These are phyloP conservation scores for Sturmia bella DNA, from an alignment of 2,888 invertebrate genomes.

Conservation along the genomic window DNA sequence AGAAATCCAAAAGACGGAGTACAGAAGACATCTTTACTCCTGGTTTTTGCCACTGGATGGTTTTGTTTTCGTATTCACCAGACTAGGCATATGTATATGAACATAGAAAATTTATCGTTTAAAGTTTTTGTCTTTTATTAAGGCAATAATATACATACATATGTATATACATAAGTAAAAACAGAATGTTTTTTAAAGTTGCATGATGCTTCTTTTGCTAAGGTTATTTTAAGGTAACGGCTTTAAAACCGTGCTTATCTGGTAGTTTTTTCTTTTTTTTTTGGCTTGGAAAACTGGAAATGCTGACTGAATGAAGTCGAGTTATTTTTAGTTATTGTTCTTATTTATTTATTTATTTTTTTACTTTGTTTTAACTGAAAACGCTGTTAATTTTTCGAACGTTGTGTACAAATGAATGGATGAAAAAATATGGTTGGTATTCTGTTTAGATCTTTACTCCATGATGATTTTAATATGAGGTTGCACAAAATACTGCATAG, in stretches of 20 bases:
- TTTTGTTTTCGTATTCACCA: slow-evolving; percentile 23
- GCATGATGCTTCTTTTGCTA: slow-evolving; percentile 52
- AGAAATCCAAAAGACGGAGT: too few species aligned
- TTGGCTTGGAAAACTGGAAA: slow-evolving; percentile 16
- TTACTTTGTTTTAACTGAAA: slow-evolving; percentile 13
- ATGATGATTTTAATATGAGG: slow-evolving; percentile 61
- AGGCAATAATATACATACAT: background rate
- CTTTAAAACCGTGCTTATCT: slow-evolving; percentile 66
- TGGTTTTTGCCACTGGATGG: too few species aligned
- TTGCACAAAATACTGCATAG: slow-evolving; percentile 55
- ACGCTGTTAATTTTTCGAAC: slow-evolving; percentile 20
- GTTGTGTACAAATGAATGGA: slow-evolving; percentile 24
- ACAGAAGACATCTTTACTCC: too few species aligned
- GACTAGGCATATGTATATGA: slow-evolving; percentile 31
- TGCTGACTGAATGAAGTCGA: slow-evolving; percentile 30
- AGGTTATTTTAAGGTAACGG: slow-evolving; percentile 64
- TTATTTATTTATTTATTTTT: slow-evolving; percentile 21
- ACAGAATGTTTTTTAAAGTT: slow-evolving; percentile 42
- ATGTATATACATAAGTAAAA: too few species aligned
- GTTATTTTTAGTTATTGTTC: slow-evolving; percentile 42
- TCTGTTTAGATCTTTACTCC: slow-evolving; percentile 55
- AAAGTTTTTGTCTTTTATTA: slow-evolving; percentile 42
- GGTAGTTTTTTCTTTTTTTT: slow-evolving; percentile 30
- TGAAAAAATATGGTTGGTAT: slow-evolving; percentile 18
- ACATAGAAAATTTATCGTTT: slow-evolving; percentile 20